Evolutionary conservation across 1,140 invertebrate genomes (phyloP), one percentile per base, ranked within the genome.

Genomic region (Contarinia nasturtii): DNA sequence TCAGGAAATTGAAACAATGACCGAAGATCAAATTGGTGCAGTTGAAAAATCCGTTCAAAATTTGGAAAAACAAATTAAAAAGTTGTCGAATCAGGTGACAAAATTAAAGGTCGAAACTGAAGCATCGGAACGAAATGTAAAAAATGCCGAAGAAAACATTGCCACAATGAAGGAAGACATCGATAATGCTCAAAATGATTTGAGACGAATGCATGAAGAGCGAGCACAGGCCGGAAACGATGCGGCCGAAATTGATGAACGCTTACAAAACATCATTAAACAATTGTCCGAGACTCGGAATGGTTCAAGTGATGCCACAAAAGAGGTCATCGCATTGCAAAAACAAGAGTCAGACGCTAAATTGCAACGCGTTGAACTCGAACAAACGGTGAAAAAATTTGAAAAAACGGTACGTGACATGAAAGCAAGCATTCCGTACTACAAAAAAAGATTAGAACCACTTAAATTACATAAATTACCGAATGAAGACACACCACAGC

Each of bases 71-170:
- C 73, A 76, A 43, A 79, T 88, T 2, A 76, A 82, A 18, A 86
- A 83, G 56, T 66, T 80, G 1, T 74, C 73, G 44, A 65, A 67
- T 1, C 76, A 83, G 57, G 77, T 90, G 4, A 82, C 79, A 1
- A 80, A 81, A 51, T 59, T 86, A 2, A 79, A 76, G 46, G 86
- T 91, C 2, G 83, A 76, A 3, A 77, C 89, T n/a, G 90, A 84
- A 57, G 83, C 86, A 11, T 74, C 84, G 1, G 72, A 82, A 55
- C 78, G 86, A 48, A 89, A 90, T 62, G 66, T 75, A 0, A 76
- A 75, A 40, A 87, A 86, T 52, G 70, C 73, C 0, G 68, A 76
- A 51, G 75, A 80, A 34, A 76, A 77, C 52, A 80, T 89, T 37
- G 63, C 73, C 46, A 78, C 74, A 53, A 71, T 84, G 52, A 75